phyloP scores from a whole-genome alignment of 53 echinoderm and acorn worm genomes.

The Echinarachnius parma region DNA sequence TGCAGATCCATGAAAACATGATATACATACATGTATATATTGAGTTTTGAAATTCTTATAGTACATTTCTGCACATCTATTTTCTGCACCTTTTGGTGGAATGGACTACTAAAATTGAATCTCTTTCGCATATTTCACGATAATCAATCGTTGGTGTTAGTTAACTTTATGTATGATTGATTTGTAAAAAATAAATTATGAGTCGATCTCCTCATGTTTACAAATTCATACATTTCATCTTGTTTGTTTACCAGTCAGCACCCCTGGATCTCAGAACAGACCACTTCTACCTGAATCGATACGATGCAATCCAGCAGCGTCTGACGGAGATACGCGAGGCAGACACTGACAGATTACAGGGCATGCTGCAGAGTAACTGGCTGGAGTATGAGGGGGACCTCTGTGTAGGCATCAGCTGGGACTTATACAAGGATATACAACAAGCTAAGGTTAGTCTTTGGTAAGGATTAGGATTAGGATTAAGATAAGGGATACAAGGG shows the following conservation, averaged over 20 bases:
- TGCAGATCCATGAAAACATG: no score
- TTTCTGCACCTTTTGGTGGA: no score
- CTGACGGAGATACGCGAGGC: conserved; percentile 58
- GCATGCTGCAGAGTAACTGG: conserved; percentile 63
- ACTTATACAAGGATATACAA: conserved; percentile 60
- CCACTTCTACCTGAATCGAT: conserved; percentile 67
- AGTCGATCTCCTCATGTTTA: background rate
- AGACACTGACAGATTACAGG: conserved; percentile 33
- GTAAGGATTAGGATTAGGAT: no score
- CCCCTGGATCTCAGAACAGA: conserved; percentile 78
- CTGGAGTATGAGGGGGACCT: conserved; percentile 72
- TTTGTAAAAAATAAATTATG: background rate
- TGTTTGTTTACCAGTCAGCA: conserved; percentile 48
- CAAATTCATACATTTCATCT: background rate
- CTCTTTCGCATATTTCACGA: no score
- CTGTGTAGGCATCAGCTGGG: conserved; percentile 76
- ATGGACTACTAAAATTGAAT: no score
- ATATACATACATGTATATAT: no score
- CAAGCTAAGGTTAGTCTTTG: conserved; percentile 72
- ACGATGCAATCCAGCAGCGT: conserved; percentile 52
- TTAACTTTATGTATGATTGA: background rate
- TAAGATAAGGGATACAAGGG: no score
- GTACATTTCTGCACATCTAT: no score
- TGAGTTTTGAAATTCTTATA: no score
- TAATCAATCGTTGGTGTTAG: no score